Percentiles rank a stretch among this genome's conserved stretches.
Conservation (phyloP, 2,888 invertebrate species). For the Anticlea derivata region DNA sequence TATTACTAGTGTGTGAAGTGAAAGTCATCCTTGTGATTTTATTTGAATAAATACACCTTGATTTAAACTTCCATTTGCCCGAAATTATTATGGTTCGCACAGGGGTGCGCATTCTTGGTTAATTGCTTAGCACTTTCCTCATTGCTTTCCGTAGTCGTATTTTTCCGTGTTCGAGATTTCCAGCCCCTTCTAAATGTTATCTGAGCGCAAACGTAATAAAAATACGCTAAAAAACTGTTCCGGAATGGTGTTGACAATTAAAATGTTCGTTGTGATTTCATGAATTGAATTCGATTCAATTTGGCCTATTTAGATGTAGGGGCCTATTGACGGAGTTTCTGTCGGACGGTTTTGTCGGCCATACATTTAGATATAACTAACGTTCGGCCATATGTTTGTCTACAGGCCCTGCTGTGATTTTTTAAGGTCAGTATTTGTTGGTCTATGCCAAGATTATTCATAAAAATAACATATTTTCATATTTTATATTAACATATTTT, state of each 20-base stretch:
- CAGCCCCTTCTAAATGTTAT: conserved; percentile 2
- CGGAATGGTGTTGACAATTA: conserved; percentile 4
- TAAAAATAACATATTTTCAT: too few relatives aligned
- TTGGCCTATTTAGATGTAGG: too few relatives aligned
- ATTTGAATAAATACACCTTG: too few relatives aligned
- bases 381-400: too few relatives aligned
- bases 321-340: not conserved
- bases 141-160: conserved; percentile 16
- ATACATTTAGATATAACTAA: not conserved
- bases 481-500: too few relatives aligned
- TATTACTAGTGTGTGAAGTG: too few relatives aligned
- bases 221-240: not conserved
- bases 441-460: too few relatives aligned
- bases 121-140: conserved; percentile 23
- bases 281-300: not conserved
- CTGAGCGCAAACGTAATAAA: conserved; percentile 5
- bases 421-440: too few relatives aligned
- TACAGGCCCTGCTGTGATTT: too few relatives aligned
- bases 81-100: conserved; percentile 17
- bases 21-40: too few relatives aligned
- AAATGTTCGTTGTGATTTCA: conserved; percentile 4
- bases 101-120: conserved; percentile 17
- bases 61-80: conserved; percentile 8
- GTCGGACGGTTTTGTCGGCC: not conserved
- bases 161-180: conserved; percentile 15